phyloP scores from a whole-genome alignment of 2,113 vertebrate species.

The Coracopsis vasa region DNA sequence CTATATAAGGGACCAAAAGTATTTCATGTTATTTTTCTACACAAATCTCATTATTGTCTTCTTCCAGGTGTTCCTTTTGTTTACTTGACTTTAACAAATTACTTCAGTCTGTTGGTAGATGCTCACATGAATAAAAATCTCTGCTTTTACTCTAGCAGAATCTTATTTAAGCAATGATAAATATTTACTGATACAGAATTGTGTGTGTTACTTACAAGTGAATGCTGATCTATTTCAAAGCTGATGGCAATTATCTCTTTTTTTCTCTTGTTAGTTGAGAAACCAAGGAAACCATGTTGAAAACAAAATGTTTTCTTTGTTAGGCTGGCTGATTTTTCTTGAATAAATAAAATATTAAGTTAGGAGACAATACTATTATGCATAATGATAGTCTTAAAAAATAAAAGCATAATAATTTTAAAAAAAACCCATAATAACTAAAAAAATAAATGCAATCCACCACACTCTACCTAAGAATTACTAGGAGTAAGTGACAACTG shows the following conservation, averaged over 20 bases:
- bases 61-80: constrained; percentile 42
- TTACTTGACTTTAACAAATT: constrained; percentile 61
- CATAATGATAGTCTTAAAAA: neutral
- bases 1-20: neutral
- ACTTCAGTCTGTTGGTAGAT: neutral
- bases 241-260: neutral
- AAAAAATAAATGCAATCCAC: neutral
- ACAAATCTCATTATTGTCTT: neutral
- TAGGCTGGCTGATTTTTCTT: neutral
- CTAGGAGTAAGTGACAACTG: neutral
- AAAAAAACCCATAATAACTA: neutral
- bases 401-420: neutral
- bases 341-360: neutral
- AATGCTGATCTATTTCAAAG: neutral
- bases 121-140: constrained; percentile 17
- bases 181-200: neutral
- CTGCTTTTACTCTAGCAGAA: neutral
- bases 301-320: neutral
- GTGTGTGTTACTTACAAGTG: neutral
- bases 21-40: neutral
- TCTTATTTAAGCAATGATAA: neutral
- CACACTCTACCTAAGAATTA: neutral
- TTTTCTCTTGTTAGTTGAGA: neutral
- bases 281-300: neutral
- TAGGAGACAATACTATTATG: neutral